Evolutionary conservation across 1,140 invertebrate species (phyloP).

Genomic region (Caenorhabditis inopinata): DNA sequence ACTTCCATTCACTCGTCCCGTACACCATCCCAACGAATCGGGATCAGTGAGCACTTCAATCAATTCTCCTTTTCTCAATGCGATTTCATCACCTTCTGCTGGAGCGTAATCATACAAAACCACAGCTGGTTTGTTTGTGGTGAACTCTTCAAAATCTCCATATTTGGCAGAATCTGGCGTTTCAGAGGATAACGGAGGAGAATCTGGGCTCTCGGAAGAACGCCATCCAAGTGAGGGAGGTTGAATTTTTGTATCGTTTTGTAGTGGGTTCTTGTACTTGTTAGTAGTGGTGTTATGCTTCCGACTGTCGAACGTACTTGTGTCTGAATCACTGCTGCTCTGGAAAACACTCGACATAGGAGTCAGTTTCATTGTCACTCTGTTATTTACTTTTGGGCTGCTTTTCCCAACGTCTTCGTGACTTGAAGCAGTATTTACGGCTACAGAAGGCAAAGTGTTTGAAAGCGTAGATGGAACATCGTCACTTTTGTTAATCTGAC

Average conservation of each 20-base stretch:
- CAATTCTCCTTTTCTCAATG: slow-evolving; percentile 58
- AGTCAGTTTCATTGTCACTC: not conserved
- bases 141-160: slow-evolving; percentile 43
- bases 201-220: slow-evolving; percentile 16
- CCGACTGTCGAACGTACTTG: slow-evolving; percentile 42
- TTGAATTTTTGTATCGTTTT: not conserved
- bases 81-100: slow-evolving; percentile 58
- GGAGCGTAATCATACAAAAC: slow-evolving; percentile 63
- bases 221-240: not conserved
- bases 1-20: slow-evolving; percentile 51
- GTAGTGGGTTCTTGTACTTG: slow-evolving; percentile 28
- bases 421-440: not conserved
- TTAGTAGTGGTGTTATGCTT: slow-evolving; percentile 19
- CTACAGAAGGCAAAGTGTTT: slow-evolving; percentile 35
- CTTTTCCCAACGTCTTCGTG: not conserved
- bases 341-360: not conserved
- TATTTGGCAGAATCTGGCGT: slow-evolving; percentile 48
- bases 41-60: slow-evolving; percentile 63
- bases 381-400: not conserved
- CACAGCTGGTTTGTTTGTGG: slow-evolving; percentile 39
- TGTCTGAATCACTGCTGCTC: slow-evolving; percentile 46
- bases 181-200: slow-evolving; percentile 37
- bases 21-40: slow-evolving; percentile 61
- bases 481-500: slow-evolving; percentile 52
- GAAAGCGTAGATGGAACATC: slow-evolving; percentile 39